Evolutionary conservation across 2,888 invertebrate species (phyloP), one percentile per base, ranked within the genome.

Genomic region (Ramazzottius varieornatus): DNA sequence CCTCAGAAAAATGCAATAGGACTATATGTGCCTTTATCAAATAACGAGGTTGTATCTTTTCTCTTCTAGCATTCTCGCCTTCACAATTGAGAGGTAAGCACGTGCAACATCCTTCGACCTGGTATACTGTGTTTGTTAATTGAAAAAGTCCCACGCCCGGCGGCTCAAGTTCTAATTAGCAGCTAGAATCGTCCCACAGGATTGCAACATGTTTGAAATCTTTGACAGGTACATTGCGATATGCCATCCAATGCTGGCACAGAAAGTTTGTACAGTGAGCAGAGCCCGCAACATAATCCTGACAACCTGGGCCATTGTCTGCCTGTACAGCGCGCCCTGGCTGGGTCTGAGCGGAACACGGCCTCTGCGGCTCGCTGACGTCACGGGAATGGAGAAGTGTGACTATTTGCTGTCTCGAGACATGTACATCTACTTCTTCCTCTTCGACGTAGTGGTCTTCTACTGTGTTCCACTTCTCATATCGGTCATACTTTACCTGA

Each of bases 151-250:
- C n/a, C n/a, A n/a, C n/a, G n/a, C n/a, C n/a, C n/a, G n/a, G n/a
- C n/a, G n/a, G n/a, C n/a, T n/a, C n/a, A n/a, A n/a, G n/a, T n/a
- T n/a, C n/a, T n/a, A n/a, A n/a, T n/a, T n/a, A n/a, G n/a, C n/a
- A n/a, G n/a, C n/a, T n/a, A n/a, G n/a, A n/a, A n/a, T n/a, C n/a
- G n/a, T n/a, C n/a, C n/a, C n/a, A n/a, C n/a, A n/a, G n/a, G n/a
- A n/a, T n/a, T n/a, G n/a, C n/a, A n/a, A n/a, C n/a, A n/a, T n/a
- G n/a, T n/a, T n/a, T n/a, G n/a, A n/a, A n/a, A n/a, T n/a, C n/a
- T n/a, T n/a, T n/a, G n/a, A n/a, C 54, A 54, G 54, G 29, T 54
- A 54, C 29, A 54, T 54, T 54, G 54, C 54, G 4, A 54, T 54
- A 8, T 54, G 54, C 24, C 54, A 54, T 29, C 54, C 54, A 4